Conservation (phyloP, 2,888 invertebrate genomes). For the Lepidonotus clava region DNA sequence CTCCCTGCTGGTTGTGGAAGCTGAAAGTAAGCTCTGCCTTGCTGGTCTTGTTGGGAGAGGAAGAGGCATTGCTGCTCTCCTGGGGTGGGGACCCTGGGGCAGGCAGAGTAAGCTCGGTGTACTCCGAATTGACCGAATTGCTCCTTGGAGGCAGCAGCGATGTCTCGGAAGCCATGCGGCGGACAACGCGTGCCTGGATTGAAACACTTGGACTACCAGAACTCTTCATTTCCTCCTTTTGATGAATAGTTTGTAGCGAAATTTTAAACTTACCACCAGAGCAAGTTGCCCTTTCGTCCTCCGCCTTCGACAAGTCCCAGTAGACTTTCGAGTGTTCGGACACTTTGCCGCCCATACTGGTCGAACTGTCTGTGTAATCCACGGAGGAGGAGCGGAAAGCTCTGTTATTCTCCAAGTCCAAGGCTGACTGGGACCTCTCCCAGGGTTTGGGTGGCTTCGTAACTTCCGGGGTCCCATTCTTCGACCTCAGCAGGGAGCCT, state of each 20-base stretch:
- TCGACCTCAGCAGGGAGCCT: slow-evolving; percentile 50
- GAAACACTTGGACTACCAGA: slow-evolving; percentile 63
- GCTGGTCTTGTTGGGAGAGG: slow-evolving; percentile 56
- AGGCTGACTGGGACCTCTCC: slow-evolving; percentile 77
- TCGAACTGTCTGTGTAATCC: slow-evolving; percentile 49
- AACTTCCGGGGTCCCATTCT: slow-evolving; percentile 32
- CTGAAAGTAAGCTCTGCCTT: slow-evolving; percentile 55
- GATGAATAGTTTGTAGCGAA: slow-evolving; percentile 77
- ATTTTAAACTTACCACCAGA: slow-evolving; percentile 63
- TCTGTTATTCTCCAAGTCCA: slow-evolving; percentile 60
- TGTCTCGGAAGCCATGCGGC: slow-evolving; percentile 64
- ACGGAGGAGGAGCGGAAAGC: slow-evolving; percentile 44
- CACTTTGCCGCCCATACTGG: slow-evolving; percentile 62
- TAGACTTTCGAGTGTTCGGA: slow-evolving; percentile 79
- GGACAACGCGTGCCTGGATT: slow-evolving; percentile 64
- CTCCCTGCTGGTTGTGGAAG: slow-evolving; percentile 52
- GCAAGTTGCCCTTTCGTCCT: slow-evolving; percentile 62
- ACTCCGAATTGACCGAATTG: slow-evolving; percentile 16
- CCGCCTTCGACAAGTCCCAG: slow-evolving; percentile 78
- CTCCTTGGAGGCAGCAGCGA: slow-evolving; percentile 19
- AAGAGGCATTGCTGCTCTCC: background rate
- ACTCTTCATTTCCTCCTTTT: slow-evolving; percentile 73
- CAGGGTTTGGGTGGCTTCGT: slow-evolving; percentile 65
- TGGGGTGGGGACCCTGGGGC: slow-evolving; percentile 54
- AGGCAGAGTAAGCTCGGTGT: slow-evolving; percentile 43